Base-by-base conservation (phyloP, 1,140 invertebrate genomes). In the Pentalonia nigronervosa region DNA sequence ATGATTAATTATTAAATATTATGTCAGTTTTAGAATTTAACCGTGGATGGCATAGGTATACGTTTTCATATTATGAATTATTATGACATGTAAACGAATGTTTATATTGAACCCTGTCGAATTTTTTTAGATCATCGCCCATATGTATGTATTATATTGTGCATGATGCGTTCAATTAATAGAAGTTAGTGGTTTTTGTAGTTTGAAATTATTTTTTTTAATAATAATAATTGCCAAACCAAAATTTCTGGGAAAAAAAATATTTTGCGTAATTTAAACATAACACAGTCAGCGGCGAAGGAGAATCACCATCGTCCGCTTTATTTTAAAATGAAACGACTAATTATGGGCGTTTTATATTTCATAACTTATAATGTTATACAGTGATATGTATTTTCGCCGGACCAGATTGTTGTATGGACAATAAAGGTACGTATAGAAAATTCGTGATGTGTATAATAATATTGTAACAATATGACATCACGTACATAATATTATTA, bases 291-390 rank as follows among this genome's bases (percentile, higher is more conserved):
- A 36, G 48, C 23, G 8, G 88, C 9, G 25, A 88, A 88, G 30
- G 48, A 50, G n/a, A 88, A 88, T 88, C 86, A 7, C 30, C n/a
- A 30, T 88, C 45, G 25, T 56, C 34, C 87, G 50, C 88, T 60
- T 60, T 90, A 36, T 60, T 89, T 34, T 34, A 89, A 53, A 89
- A 60, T 14, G 4, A 34, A 60, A 60, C 11, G 34, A 56, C 30
- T 60, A 90, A 90, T 90, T 90, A 88, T 11, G 17, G 53, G 45
- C 21, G 14, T 90, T 90, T 60, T 90, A 45, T 50, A 56, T 90
- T 90, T 90, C 88, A 60, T 90, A 90, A 90, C 88, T 60, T 41
- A 41, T 90, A 60, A 60, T 60, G n/a, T 47, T 56, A 47, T 87
- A 21, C 2, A 36, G 20, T 56, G 41, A 41, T 41, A 41, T 41